Conservation (phyloP, 2,888 invertebrate species). For the Pegoplata infirma region DNA sequence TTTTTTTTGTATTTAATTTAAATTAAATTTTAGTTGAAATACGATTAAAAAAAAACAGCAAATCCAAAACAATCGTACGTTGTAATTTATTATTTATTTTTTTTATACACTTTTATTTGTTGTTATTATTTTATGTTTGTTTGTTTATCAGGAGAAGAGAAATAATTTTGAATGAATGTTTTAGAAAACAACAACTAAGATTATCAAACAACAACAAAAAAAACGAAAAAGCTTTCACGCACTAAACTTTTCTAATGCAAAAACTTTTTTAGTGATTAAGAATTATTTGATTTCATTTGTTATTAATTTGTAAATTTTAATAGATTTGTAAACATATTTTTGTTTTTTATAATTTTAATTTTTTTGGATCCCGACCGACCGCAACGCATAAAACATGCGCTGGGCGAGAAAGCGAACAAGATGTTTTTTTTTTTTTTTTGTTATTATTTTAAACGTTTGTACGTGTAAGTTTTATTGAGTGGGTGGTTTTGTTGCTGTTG, state of each 20-base stretch:
- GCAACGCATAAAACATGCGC: slow-evolving; percentile 52
- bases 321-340: slow-evolving; percentile 20
- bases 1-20: neutral
- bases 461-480: slow-evolving; percentile 49
- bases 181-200: no score
- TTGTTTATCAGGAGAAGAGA: neutral
- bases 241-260: neutral
- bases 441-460: slow-evolving; percentile 27
- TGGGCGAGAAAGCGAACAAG: slow-evolving; percentile 17
- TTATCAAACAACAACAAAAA: neutral
- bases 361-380: slow-evolving; percentile 45
- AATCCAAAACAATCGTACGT: neutral
- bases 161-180: neutral
- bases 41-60: neutral
- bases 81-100: neutral
- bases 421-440: no score
- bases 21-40: slow-evolving; percentile 7
- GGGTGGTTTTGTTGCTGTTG: slow-evolving; percentile 26
- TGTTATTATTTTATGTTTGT: neutral
- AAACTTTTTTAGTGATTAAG: no score
- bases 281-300: neutral
- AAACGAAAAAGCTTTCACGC: neutral
- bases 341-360: neutral
- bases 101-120: neutral
- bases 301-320: neutral